A percentile compares a stretch with the other conserved stretches of the same genome.
phyloP scores from a whole-genome alignment of 2,113 vertebrate species.

The Crotalus viridis region DNA sequence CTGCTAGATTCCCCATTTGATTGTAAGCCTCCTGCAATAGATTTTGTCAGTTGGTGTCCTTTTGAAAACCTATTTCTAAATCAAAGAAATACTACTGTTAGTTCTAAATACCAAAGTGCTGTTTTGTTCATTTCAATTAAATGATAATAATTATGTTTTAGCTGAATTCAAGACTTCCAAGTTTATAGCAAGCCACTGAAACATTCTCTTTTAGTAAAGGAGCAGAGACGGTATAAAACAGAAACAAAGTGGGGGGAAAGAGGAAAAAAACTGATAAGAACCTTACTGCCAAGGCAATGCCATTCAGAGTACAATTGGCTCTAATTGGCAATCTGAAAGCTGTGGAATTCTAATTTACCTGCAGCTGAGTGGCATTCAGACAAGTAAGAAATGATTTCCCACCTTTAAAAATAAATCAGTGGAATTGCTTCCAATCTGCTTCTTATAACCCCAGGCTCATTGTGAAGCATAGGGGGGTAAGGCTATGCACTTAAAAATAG shows the following conservation, averaged over 20 bases:
- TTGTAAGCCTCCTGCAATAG: background rate
- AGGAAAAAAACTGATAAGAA: slow-evolving; percentile 1
- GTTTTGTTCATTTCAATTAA: slow-evolving; percentile 22
- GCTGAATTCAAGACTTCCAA: background rate
- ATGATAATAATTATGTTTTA: background rate
- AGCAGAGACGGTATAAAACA: background rate
- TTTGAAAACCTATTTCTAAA: background rate
- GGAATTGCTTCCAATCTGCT: slow-evolving; percentile 33
- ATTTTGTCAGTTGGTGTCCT: background rate
- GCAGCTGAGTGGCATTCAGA: slow-evolving; percentile 34
- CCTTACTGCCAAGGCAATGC: background rate
- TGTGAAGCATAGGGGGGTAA: slow-evolving; percentile 22
- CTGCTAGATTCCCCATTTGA: background rate
- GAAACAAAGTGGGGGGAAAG: background rate
- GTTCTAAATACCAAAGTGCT: background rate
- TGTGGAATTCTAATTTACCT: slow-evolving; percentile 48
- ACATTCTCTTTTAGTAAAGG: background rate
- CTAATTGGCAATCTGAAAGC: slow-evolving; percentile 17
- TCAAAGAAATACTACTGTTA: background rate
- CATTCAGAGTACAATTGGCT: slow-evolving; percentile 24
- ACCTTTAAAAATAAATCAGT: slow-evolving; percentile 35
- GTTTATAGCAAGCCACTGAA: background rate
- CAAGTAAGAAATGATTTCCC: slow-evolving; percentile 37
- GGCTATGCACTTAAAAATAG: background rate
- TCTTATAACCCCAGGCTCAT: background rate